Evolutionary conservation across 2,888 invertebrate genomes (phyloP), one percentile per base, ranked within the genome.

Genomic region (Gerris lacustris): DNA sequence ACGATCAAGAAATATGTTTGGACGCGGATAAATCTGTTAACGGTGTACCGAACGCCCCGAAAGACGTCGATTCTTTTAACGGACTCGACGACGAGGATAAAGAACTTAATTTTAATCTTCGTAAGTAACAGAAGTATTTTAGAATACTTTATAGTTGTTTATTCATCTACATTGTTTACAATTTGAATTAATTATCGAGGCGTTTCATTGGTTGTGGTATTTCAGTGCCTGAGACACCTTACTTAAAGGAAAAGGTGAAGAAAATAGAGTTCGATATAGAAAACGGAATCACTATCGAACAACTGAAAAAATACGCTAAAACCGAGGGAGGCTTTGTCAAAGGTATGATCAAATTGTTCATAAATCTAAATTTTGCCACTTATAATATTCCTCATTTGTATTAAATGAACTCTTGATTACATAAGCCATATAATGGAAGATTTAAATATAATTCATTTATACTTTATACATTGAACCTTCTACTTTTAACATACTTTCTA

Each of bases 241-340:
- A 84, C 68, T 87, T 88, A 78, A 83, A 83, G 71, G 80, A 81
- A 67, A 90, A 90, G 79, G 82, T 85, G 71, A 79, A 82, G 73
- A 79, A 82, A 74, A 87, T 90, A 74, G 87, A 88, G 78, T 67
- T 63, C 44, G 18, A 45, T 17, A n/a, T 66, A 17, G 67, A 66
- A 6, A 67, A 67, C 5, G 69, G 62, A 6, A 68, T 70, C n/a
- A 44, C 64, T 9, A 77, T 86, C 73, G 82, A 85, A 75, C 81
- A 83, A 74, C 87, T 87, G 86, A 83, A 83, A 77, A 77, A 80
- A 73, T 83, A 88, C 75, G 89, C 90, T 1, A 82, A 83, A 66
- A 84, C 86, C 68, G 85, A 86, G 78, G 86, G 85, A 76, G 90
- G 90, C 15, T 81, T 91, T 74, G 86, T 90, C 67, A 85, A 84